Evolutionary conservation across 2,888 invertebrate genomes (phyloP), one percentile per base, ranked within the genome.

Genomic region (Danaus chrysippus): DNA sequence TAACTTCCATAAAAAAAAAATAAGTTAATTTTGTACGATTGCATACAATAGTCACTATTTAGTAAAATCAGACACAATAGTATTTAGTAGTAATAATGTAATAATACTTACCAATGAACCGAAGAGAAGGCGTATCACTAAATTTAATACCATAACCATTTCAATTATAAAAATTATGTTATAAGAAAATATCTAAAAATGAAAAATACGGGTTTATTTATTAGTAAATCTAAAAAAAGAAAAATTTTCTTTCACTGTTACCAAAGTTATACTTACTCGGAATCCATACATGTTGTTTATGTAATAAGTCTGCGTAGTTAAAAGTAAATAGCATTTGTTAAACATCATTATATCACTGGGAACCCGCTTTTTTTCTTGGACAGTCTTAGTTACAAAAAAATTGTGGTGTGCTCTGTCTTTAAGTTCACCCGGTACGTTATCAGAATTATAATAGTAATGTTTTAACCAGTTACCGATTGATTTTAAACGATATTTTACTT

Each of bases 401-500:
- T 62, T 42, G 41, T 64, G 23, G 13, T n/a, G n/a, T 52, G n/a
- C 10, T n/a, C 57, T 13, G 10, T 56, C 59, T 52, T 58, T 64
- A 2, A 43, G 13, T 19, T 62, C 17, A 10, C 54, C 58, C 1
- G 60, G 61, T 53, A 60, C 23, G 13, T 64, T 62, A 1, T 59
- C 46, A 10, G 54, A 19, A 11, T 42, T 23, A 3, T 42, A 12
- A 34, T 64, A 65, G 49, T 68, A 57, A 17, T 58, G 61, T 62
- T 68, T 62, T 1, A 72, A 56, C 15, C 59, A 46, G 42, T 70
- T 62, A 2, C 54, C 67, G 43, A 71, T 65, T 6, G 55, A 43
- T 42, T 63, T 63, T n/a, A 72, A 57, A 19, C 70, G 65, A 54
- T 58, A 69, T n/a, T 67, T 62, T 1, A 72, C 15, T 59, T 70